Percentiles rank a stretch among this genome's conserved stretches.
phyloP scores from a whole-genome alignment of 1,140 invertebrate genomes.

The Antheraea pernyi region DNA sequence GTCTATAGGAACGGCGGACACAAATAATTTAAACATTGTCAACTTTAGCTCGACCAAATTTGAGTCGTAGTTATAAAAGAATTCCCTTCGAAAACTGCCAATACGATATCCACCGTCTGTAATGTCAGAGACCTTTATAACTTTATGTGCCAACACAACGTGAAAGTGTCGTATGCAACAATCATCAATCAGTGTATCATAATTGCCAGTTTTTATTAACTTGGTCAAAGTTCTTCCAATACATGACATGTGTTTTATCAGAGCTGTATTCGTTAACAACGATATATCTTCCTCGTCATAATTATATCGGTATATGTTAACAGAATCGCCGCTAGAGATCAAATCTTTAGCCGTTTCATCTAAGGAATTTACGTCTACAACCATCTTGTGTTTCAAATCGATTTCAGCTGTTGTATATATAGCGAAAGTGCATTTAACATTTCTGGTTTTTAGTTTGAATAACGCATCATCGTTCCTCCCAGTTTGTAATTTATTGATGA shows the following conservation, averaged over 20 bases:
- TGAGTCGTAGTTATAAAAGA: not conserved
- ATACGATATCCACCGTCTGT: not conserved
- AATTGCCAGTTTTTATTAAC: not conserved
- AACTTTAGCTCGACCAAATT: not conserved
- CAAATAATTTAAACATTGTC: not conserved
- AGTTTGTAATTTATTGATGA: conserved; percentile 12
- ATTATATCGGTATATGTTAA: not conserved
- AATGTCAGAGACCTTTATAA: not conserved
- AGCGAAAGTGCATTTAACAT: not conserved
- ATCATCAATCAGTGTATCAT: not conserved
- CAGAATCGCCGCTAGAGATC: not conserved
- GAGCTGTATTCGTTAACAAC: not conserved
- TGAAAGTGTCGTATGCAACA: not conserved
- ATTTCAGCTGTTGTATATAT: not conserved
- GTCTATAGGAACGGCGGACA: not conserved
- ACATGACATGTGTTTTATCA: not conserved
- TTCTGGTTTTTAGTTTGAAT: no score
- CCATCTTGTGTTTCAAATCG: not conserved
- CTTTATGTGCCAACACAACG: not conserved
- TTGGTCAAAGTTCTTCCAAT: not conserved
- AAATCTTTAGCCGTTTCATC: not conserved
- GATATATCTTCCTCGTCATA: not conserved
- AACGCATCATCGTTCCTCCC: no score
- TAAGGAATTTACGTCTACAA: not conserved
- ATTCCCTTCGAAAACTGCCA: not conserved